Conservation (phyloP, 2,797 vertebrate genomes). For the Orientallactaga sibirica region DNA sequence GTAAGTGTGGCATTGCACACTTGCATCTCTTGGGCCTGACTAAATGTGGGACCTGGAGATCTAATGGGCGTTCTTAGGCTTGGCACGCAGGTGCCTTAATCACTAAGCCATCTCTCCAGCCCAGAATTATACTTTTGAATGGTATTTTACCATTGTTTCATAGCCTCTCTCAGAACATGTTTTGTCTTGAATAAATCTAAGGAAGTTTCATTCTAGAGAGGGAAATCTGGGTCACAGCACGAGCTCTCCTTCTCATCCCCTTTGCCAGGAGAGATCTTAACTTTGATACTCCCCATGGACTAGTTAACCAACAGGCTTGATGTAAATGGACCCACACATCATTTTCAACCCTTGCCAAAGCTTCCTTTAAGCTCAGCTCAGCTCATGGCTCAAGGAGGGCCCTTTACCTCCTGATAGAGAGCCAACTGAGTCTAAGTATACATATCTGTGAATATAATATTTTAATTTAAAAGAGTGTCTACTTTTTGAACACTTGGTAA, state of each 20-base stretch:
- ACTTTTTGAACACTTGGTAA: neutral
- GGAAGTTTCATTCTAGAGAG: neutral
- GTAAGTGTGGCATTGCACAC: too few relatives aligned
- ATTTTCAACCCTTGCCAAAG: neutral
- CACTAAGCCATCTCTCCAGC: too few relatives aligned
- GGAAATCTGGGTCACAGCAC: neutral
- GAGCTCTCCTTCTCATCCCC: constrained; percentile 13
- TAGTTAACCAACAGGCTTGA: neutral
- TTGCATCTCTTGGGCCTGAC: too few relatives aligned
- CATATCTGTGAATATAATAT: neutral
- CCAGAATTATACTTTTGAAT: constrained; percentile 3
- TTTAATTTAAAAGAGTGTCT: neutral
- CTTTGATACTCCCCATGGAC: neutral
- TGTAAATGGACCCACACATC: constrained; percentile 2
- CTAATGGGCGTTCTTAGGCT: too few relatives aligned
- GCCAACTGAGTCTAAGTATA: neutral
- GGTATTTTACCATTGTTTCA: neutral
- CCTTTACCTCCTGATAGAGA: neutral
- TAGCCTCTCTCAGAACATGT: neutral
- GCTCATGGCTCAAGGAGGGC: neutral
- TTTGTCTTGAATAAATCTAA: constrained; percentile 34
- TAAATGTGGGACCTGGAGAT: too few relatives aligned
- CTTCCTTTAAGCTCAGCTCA: constrained; percentile 2
- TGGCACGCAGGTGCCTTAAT: too few relatives aligned
- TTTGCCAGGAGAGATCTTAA: constrained; percentile 13